These are phyloP conservation scores for Bufo bufo DNA, from an alignment of 2,113 vertebrate genomes.

Conservation along the genomic window DNA sequence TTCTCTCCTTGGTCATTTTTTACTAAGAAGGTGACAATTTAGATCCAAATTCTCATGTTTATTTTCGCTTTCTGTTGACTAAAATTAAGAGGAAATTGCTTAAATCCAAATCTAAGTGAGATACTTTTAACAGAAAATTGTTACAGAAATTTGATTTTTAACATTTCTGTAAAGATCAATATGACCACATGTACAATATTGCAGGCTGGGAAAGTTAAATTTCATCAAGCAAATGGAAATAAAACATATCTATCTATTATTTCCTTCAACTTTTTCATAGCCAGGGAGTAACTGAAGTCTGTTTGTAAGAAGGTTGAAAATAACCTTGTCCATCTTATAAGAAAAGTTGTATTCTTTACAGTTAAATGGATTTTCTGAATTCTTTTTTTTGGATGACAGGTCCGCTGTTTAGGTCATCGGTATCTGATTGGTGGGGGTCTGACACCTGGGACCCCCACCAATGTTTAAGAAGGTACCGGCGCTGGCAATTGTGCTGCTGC, in stretches of 20 bases:
- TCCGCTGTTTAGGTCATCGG: no score
- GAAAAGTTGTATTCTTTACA: no score
- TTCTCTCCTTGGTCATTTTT: no score
- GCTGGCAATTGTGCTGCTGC: no score
- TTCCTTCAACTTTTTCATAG: neutral
- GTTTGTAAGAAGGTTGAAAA: no score
- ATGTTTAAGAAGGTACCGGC: no score
- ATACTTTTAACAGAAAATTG: slow-evolving; percentile 59
- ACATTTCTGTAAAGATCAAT: neutral
- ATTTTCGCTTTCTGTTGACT: neutral
- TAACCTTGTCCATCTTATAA: no score
- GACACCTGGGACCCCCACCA: no score
- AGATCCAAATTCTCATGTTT: neutral
- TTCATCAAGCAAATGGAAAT: neutral
- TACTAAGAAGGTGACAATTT: neutral
- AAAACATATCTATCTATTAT: neutral
- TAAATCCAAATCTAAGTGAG: slow-evolving; percentile 27
- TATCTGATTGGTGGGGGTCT: no score
- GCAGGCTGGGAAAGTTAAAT: neutral
- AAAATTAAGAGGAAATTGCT: slow-evolving; percentile 41
- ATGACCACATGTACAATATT: neutral
- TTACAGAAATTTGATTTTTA: slow-evolving; percentile 59
- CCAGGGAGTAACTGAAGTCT: no score
- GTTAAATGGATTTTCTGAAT: no score
- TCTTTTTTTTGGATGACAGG: no score